Conservation (phyloP, 1,140 invertebrate species). For the Zaprionus vittiger region DNA sequence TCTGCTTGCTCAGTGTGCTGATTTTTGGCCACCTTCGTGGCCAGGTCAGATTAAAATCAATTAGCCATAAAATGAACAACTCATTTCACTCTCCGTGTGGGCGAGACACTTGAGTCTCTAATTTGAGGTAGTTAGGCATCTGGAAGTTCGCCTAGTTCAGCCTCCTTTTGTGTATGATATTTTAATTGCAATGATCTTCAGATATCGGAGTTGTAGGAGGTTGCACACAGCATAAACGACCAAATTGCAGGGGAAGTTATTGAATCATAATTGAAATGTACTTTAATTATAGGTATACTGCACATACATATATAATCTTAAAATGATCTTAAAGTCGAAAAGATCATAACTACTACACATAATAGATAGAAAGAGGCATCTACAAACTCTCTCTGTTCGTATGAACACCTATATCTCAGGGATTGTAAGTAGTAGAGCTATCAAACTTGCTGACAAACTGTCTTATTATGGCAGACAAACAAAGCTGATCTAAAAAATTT, state of each 20-base stretch:
- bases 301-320: not conserved
- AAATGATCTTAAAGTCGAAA: not conserved
- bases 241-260: not conserved
- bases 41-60: conserved; percentile 70
- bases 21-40: conserved; percentile 70
- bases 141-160: not conserved
- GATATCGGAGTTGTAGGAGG: not conserved
- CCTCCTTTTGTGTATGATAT: conserved; percentile 23
- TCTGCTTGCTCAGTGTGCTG: conserved; percentile 65
- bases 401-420: no score
- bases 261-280: not conserved
- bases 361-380: no score
- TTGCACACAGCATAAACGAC: not conserved
- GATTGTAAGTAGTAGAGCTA: no score
- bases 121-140: conserved; percentile 23
- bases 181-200: conserved; percentile 27
- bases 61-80: conserved; percentile 74
- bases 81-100: conserved; percentile 48
- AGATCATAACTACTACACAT: no score
- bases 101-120: conserved; percentile 49
- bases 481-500: no score
- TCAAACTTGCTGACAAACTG: no score
- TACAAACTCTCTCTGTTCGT: no score
- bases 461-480: no score
- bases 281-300: not conserved